Evolutionary conservation across 37 sponge, comb jelly and placozoan species (phyloP).

Genomic region (Halichondria panicea): DNA sequence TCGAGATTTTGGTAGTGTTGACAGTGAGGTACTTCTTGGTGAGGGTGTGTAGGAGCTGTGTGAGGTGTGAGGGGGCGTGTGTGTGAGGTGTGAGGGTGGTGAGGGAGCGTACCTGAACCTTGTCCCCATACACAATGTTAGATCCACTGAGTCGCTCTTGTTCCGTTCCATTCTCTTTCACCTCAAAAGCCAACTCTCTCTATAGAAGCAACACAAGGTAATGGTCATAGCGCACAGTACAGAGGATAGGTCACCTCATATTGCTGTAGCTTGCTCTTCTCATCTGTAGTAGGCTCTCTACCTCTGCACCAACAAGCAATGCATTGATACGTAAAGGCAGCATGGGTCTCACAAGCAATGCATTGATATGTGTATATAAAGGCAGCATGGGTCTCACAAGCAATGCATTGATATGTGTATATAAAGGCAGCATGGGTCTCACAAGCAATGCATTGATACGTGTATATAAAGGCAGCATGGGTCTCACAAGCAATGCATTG

Average conservation of each 20-base stretch:
- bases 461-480: too few relatives aligned
- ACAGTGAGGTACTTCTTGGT: conserved; percentile 66
- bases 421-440: too few relatives aligned
- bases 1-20: conserved; percentile 51
- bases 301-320: neutral
- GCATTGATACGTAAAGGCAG: too few relatives aligned
- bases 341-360: too few relatives aligned
- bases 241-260: neutral
- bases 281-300: neutral
- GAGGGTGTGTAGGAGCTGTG: conserved; percentile 61
- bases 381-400: too few relatives aligned
- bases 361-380: too few relatives aligned
- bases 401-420: too few relatives aligned
- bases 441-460: too few relatives aligned
- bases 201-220: neutral
- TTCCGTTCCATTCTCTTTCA: conserved; percentile 13
- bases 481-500: too few relatives aligned
- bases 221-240: neutral
- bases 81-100: neutral
- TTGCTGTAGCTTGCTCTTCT: neutral
- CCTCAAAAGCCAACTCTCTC: neutral
- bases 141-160: conserved; percentile 15
- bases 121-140: conserved; percentile 20
- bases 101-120: conserved; percentile 10
- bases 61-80: neutral